phyloP scores from a whole-genome alignment of 2,888 invertebrate genomes.

The Nomada flava region DNA sequence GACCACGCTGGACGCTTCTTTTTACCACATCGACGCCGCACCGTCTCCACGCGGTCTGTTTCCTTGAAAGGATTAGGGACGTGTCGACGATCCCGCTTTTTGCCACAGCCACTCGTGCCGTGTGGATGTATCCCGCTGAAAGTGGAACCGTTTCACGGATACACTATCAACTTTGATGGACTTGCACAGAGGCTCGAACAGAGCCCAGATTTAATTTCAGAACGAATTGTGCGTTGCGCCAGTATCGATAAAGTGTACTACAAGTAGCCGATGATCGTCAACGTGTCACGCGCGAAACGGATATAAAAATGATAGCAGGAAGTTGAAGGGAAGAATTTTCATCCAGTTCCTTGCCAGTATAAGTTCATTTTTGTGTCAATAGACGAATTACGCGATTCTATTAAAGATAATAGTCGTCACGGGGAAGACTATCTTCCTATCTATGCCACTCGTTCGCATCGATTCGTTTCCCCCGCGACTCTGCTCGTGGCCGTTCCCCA shows the following conservation, averaged over 20 bases:
- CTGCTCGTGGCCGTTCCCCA: conserved; percentile 40
- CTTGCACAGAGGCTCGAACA: background rate
- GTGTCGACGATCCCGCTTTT: conserved; percentile 41
- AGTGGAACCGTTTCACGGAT: conserved; percentile 37
- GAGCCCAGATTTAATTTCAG: background rate
- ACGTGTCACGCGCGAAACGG: no score
- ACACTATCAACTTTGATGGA: background rate
- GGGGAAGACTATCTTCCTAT: conserved; percentile 13
- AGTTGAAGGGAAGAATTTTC: no score
- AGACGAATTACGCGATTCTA: conserved; percentile 67
- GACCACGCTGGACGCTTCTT: conserved; percentile 53
- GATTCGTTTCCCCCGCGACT: conserved; percentile 27
- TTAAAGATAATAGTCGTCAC: conserved; percentile 51
- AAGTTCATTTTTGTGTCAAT: conserved; percentile 52
- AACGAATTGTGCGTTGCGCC: no score
- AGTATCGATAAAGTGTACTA: no score
- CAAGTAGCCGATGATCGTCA: no score
- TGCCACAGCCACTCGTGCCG: conserved; percentile 14
- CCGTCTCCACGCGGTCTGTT: conserved; percentile 31
- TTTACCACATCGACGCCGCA: conserved; percentile 35
- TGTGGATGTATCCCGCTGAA: conserved; percentile 28
- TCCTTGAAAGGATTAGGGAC: conserved; percentile 54
- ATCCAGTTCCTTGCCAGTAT: conserved; percentile 22
- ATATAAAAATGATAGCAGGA: background rate
- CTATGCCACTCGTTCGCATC: conserved; percentile 1